Base-by-base conservation (phyloP, 2,888 invertebrate genomes). In the Dolichopus griseipennis region DNA sequence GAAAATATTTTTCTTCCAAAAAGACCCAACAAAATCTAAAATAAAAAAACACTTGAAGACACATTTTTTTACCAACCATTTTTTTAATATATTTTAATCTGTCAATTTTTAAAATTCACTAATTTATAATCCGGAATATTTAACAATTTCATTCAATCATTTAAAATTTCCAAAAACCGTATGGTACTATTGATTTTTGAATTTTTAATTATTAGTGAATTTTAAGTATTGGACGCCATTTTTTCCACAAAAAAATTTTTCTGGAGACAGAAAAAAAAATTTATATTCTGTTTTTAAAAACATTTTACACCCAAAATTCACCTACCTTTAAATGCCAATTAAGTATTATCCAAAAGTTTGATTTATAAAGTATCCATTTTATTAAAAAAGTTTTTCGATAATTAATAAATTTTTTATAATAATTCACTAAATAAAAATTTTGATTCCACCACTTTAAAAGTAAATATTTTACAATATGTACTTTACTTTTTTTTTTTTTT, bases 311-410 rank as follows among this genome's bases (percentile, higher is more conserved):
- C 52, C 15, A 52, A 18, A 52, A 52, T 12, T 12, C 52, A 52
- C 52, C 52, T 52, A 52, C 52, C 52, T 52, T 52, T 52, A 18
- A 52, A 52, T 18, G 15, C 52, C 9, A 52, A n/a, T 52, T 52
- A 12, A 1, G 15, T 52, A 52, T 52, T 52, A 52, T 52, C 52
- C 52, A 52, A 52, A 52, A 52, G 52, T 52, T 52, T 18, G 15
- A 52, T 52, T 52, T 52, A 52, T 52, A 52, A 52, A 18, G 52
- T 52, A 52, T 52, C 52, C 52, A 52, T 52, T 52, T 52, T 52
- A 52, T 52, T 52, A 52, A 52, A 52, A 52, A 52, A 18, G 52
- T 52, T 52, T 52, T 52, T 52, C 6, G n/a, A 52, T 52, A 1
- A 52, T 52, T 52, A 18, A 52, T 52, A 6, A 52, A 52, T 52